Base-by-base conservation (phyloP, 1,140 invertebrate species). In the Oedothorax gibbosus region DNA sequence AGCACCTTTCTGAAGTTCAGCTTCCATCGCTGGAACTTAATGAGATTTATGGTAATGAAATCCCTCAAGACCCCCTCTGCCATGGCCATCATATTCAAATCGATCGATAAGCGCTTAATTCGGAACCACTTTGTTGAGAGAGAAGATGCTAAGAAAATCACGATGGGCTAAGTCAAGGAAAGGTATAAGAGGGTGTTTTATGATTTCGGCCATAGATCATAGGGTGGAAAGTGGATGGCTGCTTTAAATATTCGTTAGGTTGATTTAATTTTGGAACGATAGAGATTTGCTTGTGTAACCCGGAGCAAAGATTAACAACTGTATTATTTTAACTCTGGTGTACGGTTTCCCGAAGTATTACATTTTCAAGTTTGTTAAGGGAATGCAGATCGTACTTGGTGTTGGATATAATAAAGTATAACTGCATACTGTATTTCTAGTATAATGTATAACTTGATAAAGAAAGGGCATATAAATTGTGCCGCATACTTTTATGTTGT, bases 1-100 rank as follows among this genome's bases (percentile, higher is more conserved):
- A 82, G 80, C 68, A 53, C 54, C 80, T 73, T 64, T 56, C 65
- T 57, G 7, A 71, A 72, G 56, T 71, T 81, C 79, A 72, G 66
- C 79, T 72, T 81, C 80, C 80, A 73, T 82, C 80, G 60, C 50
- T 62, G 69, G 80, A 82, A 82, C 80, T 82, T 82, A 82, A 82
- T 82, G 80, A 82, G 80, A 82, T 82, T 82, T 82, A 82, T 82
- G 80, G 80, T 82, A 82, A 82, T 82, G 80, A 82, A 82, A 82
- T 82, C 80, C 80, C 80, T 73, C 69, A 53, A 82, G 69, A 73
- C 56, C 60, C 56, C 80, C 80, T 50, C 75, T 35, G 35, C 35
- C 35, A 35, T 35, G 35, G 60, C 80, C 80, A 82, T 82, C 80
- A 82, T 82, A 82, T 82, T 82, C 69, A 82, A 82, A 82, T 82